Conservation (phyloP, 2,888 invertebrate genomes). For the Sphaerophoria rueppellii region DNA sequence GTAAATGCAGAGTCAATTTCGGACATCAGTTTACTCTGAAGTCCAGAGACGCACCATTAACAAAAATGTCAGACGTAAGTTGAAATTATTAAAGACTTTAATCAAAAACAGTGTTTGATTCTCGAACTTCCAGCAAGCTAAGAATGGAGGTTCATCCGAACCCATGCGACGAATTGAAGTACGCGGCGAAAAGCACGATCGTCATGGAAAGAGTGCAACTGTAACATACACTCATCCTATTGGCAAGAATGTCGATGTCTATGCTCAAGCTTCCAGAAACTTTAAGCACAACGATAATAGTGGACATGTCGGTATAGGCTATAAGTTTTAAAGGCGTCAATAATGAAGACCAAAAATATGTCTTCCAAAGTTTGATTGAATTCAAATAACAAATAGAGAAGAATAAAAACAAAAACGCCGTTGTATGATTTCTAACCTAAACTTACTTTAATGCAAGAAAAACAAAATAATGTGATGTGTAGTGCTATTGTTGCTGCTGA, state of each 20-base stretch:
- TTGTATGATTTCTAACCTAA: no score
- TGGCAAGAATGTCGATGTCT: constrained; percentile 30
- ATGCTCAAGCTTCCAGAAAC: constrained; percentile 37
- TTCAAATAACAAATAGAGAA: not conserved
- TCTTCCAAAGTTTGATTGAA: not conserved
- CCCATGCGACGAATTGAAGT: constrained; percentile 11
- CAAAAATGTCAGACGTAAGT: constrained; percentile 12
- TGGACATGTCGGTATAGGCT: constrained; percentile 47
- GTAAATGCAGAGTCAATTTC: not conserved
- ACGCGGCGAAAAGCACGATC: not conserved
- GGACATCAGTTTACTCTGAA: constrained; percentile 1
- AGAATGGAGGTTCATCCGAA: constrained; percentile 1
- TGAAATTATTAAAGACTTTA: not conserved
- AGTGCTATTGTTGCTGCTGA: no score
- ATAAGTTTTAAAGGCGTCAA: constrained; percentile 26
- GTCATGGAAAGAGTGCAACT: constrained; percentile 26
- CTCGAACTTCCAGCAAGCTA: not conserved
- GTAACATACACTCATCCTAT: constrained; percentile 34
- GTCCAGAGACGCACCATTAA: not conserved
- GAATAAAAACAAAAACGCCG: not conserved
- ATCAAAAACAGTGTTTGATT: not conserved
- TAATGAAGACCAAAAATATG: not conserved
- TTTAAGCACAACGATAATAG: constrained; percentile 55
- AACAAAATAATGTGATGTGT: no score
- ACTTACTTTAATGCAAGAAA: no score